phyloP scores from a whole-genome alignment of 2,113 vertebrate genomes.

The Brienomyrus longianalis region DNA sequence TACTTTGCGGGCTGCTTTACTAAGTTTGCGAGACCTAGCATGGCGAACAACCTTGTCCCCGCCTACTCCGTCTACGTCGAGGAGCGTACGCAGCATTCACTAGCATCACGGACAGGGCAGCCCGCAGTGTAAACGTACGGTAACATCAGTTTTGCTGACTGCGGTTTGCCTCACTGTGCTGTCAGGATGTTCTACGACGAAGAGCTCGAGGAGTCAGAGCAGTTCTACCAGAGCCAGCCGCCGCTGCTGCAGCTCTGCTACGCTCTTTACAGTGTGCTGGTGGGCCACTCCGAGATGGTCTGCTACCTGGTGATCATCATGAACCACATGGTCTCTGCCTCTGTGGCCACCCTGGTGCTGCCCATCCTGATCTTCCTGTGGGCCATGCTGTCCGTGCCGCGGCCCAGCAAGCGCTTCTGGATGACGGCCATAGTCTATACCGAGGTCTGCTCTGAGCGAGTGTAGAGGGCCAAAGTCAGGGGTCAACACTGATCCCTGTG shows the following conservation, averaged over 20 bases:
- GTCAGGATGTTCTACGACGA: conserved; percentile 79
- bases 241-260: conserved; percentile 78
- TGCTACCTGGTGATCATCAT: conserved; percentile 90
- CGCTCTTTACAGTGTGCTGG: conserved; percentile 79
- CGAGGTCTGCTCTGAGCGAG: conserved; percentile 60
- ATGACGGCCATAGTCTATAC: conserved; percentile 94
- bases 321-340: conserved; percentile 90
- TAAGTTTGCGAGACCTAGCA: too few species aligned
- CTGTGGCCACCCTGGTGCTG: conserved; percentile 78
- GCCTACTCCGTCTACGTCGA: too few species aligned
- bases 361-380: conserved; percentile 88
- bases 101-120: too few species aligned
- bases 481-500: not conserved
- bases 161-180: not conserved
- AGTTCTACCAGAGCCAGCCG: conserved; percentile 75
- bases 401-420: conserved; percentile 89
- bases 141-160: not conserved
- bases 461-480: not conserved
- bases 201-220: conserved; percentile 76
- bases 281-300: conserved; percentile 83
- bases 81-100: too few species aligned
- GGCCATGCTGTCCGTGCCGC: conserved; percentile 86
- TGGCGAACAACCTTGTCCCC: too few species aligned
- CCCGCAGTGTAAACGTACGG: too few species aligned
- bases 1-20: too few species aligned